Conservation (phyloP, 2,113 vertebrate genomes). For the Lophius piscatorius region DNA sequence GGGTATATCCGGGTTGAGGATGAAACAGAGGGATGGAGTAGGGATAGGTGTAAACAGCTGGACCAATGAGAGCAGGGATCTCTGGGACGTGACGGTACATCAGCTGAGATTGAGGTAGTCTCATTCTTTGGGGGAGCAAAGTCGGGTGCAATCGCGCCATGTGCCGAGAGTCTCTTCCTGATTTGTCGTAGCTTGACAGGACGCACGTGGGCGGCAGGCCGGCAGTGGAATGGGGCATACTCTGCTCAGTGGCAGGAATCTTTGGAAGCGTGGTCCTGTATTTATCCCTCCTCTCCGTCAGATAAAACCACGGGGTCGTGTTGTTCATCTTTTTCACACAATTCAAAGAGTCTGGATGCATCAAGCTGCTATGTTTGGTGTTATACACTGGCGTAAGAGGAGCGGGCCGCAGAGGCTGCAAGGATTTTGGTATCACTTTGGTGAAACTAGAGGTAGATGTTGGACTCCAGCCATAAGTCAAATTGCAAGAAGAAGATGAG, state of each 20-base stretch:
- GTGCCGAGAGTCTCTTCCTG: constrained; percentile 54
- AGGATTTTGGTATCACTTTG: constrained; percentile 72
- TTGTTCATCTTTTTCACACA: constrained; percentile 59
- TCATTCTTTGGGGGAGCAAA: constrained; percentile 63
- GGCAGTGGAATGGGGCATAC: constrained; percentile 38
- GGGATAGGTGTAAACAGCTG: constrained; percentile 66
- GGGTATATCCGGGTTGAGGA: constrained; percentile 62
- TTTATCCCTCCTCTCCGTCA: constrained; percentile 73
- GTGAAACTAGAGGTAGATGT: constrained; percentile 74
- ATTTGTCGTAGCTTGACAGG: constrained; percentile 61
- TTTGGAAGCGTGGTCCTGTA: constrained; percentile 68
- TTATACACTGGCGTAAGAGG: constrained; percentile 64
- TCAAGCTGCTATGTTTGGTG: constrained; percentile 40
- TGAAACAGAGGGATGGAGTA: constrained; percentile 68
- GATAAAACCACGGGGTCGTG: constrained; percentile 41
- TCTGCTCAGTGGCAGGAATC: constrained; percentile 62
- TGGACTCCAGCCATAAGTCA: constrained; percentile 57
- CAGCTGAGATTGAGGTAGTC: constrained; percentile 67
- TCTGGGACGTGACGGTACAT: constrained; percentile 66
- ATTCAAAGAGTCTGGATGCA: constrained; percentile 36
- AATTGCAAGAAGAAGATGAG: constrained; percentile 11
- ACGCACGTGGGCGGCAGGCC: constrained; percentile 44
- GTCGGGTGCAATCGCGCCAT: constrained; percentile 48
- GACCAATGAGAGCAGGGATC: constrained; percentile 55
- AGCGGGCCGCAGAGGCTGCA: constrained; percentile 62